Conservation (phyloP, 1,140 invertebrate genomes). For the Zaprionus lachaisei region DNA sequence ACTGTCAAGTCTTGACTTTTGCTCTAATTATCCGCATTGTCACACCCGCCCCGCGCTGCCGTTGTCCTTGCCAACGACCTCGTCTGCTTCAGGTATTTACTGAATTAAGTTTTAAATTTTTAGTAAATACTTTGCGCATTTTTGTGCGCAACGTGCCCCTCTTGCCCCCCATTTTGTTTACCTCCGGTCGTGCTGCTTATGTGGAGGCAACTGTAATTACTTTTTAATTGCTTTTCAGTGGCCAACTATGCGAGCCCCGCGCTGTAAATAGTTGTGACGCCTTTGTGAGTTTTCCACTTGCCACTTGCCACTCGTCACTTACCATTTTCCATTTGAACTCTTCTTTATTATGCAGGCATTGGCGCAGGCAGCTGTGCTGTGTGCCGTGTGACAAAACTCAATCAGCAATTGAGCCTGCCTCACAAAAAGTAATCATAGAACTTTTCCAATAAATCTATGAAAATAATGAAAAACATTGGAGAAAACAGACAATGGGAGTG, state of each 20-base stretch:
- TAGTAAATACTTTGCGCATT: conserved; percentile 79
- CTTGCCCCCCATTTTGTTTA: not conserved
- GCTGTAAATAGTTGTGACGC: conserved; percentile 60
- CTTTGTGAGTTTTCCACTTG: conserved; percentile 29
- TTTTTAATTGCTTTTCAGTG: conserved; percentile 79
- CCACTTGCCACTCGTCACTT: conserved; percentile 11
- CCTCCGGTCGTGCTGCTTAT: conserved; percentile 24
- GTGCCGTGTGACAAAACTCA: conserved; percentile 54
- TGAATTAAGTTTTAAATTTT: conserved; percentile 82
- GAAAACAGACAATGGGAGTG: not conserved
- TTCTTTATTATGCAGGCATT: conserved; percentile 29
- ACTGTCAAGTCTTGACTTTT: conserved; percentile 34
- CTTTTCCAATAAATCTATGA: conserved; percentile 78
- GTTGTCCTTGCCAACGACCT: conserved; percentile 29
- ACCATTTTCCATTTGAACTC: conserved; percentile 33
- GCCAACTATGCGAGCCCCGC: conserved; percentile 50
- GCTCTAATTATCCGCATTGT: conserved; percentile 72
- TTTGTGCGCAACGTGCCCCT: conserved; percentile 29
- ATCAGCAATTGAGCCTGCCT: conserved; percentile 54
- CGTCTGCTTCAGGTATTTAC: conserved; percentile 59
- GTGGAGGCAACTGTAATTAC: conserved; percentile 69
- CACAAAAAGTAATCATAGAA: conserved; percentile 72
- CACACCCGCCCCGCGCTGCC: conserved; percentile 40
- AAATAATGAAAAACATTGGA: conserved; percentile 66
- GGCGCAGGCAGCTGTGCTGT: conserved; percentile 26